Base-by-base conservation (phyloP, 2,797 vertebrate species). In the Podarcis siculus region DNA sequence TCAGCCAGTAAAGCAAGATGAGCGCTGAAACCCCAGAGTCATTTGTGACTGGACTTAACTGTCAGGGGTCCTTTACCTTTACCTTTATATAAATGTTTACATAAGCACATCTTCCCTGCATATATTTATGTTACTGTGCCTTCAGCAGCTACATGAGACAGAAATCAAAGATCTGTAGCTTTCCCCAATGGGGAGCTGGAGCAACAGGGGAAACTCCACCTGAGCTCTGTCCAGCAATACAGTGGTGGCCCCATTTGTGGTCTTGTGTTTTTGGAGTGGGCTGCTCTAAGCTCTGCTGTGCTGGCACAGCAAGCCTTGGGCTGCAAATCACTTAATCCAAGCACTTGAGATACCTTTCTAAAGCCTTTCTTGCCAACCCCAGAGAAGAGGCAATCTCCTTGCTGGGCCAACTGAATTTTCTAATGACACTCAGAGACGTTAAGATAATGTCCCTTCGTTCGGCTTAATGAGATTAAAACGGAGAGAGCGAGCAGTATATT, bases 381-480 rank as follows among this genome's bases (percentile, higher is more conserved):
- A 77, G 61, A 75, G 58, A 61, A 6, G 4, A 79, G 37, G 1
- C 49, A 89, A 69, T n/a, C 37, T 73, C 6, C 35, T 87, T 80
- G 42, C 89, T 90, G 88, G 86, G 32, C 27, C 23, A 82, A 17
- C 17, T 82, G 25, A 39, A 78, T 90, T 89, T 84, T 55, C 17
- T 91, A 64, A 86, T 79, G 17, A 4, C 19, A 71, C 21, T 85
- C 90, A 87, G 66, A 86, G 45, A 82, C 61, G 81, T 89, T 66
- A 39, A 89, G 89, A 86, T 92, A 90, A 27, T 27, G 67, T 91
- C 81, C 75, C 49, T 83, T 64, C 66, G 25, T 83, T 84, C 3
- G 49, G 15, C 78, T 92, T 80, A 73, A 72, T 73, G 49, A 85
- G 23, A 89, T 13, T 21, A 19, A n/a, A 77, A 45, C 13, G 13